A percentile compares a stretch with the other conserved stretches of the same genome.
phyloP scores from a whole-genome alignment of 2,888 invertebrate species.

The Andrena marginata region DNA sequence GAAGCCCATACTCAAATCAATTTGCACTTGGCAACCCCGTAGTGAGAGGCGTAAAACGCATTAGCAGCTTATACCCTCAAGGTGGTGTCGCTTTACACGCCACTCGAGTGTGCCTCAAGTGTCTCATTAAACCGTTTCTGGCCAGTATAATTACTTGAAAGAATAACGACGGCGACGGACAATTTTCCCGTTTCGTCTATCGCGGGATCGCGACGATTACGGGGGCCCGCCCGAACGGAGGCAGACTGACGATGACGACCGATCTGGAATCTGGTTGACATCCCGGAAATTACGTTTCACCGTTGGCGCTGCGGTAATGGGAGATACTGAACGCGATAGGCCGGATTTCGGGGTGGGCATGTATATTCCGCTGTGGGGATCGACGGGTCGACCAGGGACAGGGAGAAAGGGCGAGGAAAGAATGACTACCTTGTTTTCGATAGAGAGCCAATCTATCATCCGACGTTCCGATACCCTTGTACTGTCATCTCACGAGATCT shows the following conservation, averaged over 20 bases:
- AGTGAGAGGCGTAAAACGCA: too few species aligned
- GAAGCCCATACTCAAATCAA: too few species aligned
- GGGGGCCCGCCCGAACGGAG: conserved; percentile 42
- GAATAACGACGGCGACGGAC: not conserved
- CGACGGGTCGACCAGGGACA: conserved; percentile 30
- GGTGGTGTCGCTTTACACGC: not conserved
- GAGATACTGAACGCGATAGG: conserved; percentile 70
- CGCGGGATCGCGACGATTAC: conserved; percentile 51
- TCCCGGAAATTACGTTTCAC: conserved; percentile 84
- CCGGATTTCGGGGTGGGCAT: conserved; percentile 58
- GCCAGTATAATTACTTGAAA: not conserved
- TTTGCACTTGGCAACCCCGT: too few species aligned
- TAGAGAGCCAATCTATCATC: conserved; percentile 69
- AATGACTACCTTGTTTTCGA: conserved; percentile 70
- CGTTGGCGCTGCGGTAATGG: conserved; percentile 79
- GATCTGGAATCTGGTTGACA: conserved; percentile 74
- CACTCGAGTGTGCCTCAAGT: not conserved
- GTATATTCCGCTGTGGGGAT: conserved; percentile 59
- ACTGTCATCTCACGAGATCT: conserved; percentile 28
- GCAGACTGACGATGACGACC: conserved; percentile 66
- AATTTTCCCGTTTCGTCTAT: conserved; percentile 37
- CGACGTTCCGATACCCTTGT: conserved; percentile 46
- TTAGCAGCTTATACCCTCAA: not conserved
- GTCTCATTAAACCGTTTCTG: not conserved
- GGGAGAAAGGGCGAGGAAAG: conserved; percentile 40